Base-by-base conservation (phyloP, 2,797 vertebrate species). In the Tangara arthus region DNA sequence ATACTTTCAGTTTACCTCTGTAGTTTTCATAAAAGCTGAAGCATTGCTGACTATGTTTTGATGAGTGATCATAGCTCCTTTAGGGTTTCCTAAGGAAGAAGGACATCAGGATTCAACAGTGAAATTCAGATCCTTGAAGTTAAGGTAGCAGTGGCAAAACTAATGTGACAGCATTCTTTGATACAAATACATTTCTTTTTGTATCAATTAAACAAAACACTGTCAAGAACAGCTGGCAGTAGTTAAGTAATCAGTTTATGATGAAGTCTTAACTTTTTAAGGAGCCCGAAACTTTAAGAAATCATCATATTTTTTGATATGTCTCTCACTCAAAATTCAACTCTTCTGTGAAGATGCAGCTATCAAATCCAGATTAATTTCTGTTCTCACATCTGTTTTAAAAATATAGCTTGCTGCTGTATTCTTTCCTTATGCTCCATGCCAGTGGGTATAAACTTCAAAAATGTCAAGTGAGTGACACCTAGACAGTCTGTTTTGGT, bases 1-100 rank as follows among this genome's bases (percentile, higher is more conserved):
- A 46, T 35, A 57, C 85, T 66, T 21, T n/a, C 37, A 15, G 42
- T 59, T 98, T 98, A 98, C 98, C 98, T 98, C 97, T 52, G 98
- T 98, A 19, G 94, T 32, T 97, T 98, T 98, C 91, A 98, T 44
- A 95, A 98, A 98, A 41, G 96, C 98, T 70, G 98, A 97, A 92
- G 94, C 82, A 86, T 98, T 98, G 95, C 98, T 97, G 94, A 98
- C 96, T 93, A 98, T 42, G 59, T 98, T 98, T 95, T 59, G 89
- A 92, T 98, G 98, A 63, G 98, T 97, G 93, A 98, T 90, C 97
- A 98, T 89, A 50, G 98, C 98, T 94, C 98, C 98, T 97, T 98
- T 98, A 71, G 98, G 98, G 55, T 98, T 97, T 96, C 98, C 98
- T 98, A 91, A 47, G 61, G 72, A 94, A 93, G 30, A 97, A 96